phyloP scores from a whole-genome alignment of 2,797 vertebrate genomes.

The Poecile montanus region DNA sequence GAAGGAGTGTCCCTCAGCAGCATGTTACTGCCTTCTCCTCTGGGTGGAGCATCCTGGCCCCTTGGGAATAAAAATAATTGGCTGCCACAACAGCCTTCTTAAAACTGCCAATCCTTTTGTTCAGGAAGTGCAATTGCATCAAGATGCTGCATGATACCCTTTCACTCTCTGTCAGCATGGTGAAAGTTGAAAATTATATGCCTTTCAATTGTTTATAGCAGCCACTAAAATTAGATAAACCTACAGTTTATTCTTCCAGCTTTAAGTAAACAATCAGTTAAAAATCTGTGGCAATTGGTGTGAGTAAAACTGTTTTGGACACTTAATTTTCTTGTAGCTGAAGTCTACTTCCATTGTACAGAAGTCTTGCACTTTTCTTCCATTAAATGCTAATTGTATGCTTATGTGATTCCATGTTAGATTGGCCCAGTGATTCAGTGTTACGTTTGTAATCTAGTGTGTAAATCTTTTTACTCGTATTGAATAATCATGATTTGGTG shows the following conservation, averaged over 20 bases:
- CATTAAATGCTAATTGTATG: not conserved
- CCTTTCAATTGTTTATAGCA: not conserved
- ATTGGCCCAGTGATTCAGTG: not conserved
- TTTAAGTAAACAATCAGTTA: not conserved
- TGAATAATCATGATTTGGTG: conserved; percentile 30
- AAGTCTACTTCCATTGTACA: not conserved
- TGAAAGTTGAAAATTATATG: not conserved
- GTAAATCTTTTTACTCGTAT: conserved; percentile 26
- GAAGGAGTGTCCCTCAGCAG: not conserved
- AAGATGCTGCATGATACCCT: not conserved
- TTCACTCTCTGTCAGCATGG: not conserved
- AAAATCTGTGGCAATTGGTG: not conserved
- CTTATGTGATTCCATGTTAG: not conserved
- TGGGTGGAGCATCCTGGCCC: not conserved
- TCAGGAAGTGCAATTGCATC: not conserved
- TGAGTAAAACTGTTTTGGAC: not conserved
- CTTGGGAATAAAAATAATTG: not conserved
- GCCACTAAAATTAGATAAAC: not conserved
- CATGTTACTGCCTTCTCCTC: not conserved
- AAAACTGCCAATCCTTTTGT: not conserved
- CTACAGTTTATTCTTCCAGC: not conserved
- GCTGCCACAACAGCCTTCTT: not conserved
- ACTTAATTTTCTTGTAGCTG: not conserved
- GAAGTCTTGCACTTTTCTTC: not conserved
- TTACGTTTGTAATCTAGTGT: not conserved